Conservation (phyloP, 2,888 invertebrate species). For the Thymelicus sylvestris region DNA sequence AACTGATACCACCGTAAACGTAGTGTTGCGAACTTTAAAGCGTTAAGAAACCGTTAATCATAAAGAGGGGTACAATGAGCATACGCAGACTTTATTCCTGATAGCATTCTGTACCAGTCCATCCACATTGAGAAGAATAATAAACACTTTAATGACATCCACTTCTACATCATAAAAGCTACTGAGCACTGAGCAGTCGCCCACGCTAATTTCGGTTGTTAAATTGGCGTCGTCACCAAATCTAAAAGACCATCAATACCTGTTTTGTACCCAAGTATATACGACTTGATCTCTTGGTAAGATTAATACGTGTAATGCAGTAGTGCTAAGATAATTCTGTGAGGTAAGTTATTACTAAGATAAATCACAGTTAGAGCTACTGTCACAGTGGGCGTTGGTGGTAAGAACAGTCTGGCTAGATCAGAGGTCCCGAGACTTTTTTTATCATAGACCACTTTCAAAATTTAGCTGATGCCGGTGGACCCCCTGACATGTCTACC, state of each 20-base stretch:
- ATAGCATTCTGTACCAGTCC: no score
- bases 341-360: neutral
- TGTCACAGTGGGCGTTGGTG: neutral
- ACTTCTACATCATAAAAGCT: neutral
- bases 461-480: no score
- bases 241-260: slow-evolving; percentile 3
- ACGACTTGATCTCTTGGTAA: neutral
- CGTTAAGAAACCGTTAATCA: no score
- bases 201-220: neutral
- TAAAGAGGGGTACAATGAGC: no score
- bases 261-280: neutral
- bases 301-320: slow-evolving; percentile 19
- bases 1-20: no score
- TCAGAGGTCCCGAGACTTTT: no score
- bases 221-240: neutral
- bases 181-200: neutral
- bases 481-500: no score
- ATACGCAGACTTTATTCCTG: no score
- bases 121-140: no score
- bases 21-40: no score
- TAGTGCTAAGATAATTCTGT: slow-evolving; percentile 10
- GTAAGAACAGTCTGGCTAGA: neutral
- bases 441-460: no score
- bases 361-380: neutral
- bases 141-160: no score